Conservation (phyloP, 2,888 invertebrate species). For the Nipponacmea schrenckii region DNA sequence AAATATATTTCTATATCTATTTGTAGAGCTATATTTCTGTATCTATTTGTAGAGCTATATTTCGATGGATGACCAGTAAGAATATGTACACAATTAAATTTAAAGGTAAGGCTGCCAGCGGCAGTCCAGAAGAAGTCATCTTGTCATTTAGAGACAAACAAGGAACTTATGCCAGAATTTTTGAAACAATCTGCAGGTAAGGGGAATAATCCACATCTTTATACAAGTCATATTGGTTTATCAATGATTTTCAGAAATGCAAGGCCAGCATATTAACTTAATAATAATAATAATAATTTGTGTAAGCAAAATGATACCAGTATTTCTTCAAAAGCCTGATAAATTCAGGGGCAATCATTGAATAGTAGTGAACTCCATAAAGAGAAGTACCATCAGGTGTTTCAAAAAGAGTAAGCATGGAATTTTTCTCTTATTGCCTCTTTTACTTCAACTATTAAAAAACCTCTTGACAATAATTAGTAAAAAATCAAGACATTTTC, state of each 20-base stretch:
- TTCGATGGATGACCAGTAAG: constrained; percentile 69
- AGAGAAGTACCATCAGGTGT: too few species aligned
- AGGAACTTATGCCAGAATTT: constrained; percentile 67
- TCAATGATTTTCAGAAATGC: neutral
- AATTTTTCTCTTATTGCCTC: too few species aligned
- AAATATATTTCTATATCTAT: neutral
- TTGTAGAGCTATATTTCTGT: constrained; percentile 46
- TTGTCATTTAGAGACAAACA: constrained; percentile 66
- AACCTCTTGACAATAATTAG: too few species aligned
- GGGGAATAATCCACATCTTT: neutral
- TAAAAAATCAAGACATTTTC: too few species aligned
- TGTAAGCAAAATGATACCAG: too few species aligned
- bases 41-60: constrained; percentile 59
- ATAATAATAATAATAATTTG: too few species aligned
- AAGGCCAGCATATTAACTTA: too few species aligned
- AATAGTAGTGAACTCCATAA: too few species aligned
- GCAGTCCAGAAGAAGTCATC: constrained; percentile 65
- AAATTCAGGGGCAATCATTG: too few species aligned
- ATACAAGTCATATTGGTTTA: neutral
- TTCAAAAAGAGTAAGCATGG: too few species aligned
- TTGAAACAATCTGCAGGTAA: constrained; percentile 65
- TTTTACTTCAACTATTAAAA: too few species aligned
- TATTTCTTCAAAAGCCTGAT: too few species aligned
- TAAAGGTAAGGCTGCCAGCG: constrained; percentile 56
- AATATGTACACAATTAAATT: constrained; percentile 68